Evolutionary conservation across 2,113 vertebrate species (phyloP), one percentile per base, ranked within the genome.

Genomic region (Atlantisia rogersi): DNA sequence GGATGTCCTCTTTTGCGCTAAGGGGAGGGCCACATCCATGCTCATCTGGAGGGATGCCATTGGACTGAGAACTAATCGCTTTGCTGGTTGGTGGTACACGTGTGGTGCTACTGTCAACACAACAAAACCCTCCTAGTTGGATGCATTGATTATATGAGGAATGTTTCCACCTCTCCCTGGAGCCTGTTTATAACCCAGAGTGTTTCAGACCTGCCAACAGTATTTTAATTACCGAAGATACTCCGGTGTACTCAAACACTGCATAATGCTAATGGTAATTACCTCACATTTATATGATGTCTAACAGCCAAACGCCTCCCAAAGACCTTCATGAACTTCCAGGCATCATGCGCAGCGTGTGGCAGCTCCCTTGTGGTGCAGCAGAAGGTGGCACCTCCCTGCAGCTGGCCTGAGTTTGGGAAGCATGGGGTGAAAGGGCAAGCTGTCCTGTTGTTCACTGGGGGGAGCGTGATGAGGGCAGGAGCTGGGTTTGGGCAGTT

Each of bases 131-230:
- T 94, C 82, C 63, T 95, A 37, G 50, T 37, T 87, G 79, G 64
- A 65, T 65, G 70, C 90, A 88, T 19, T 73, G 94, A 94, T 88
- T 90, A 40, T 42, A 86, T 86, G 76, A 95, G 91, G 89, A 96
- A 96, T 88, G 22, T 62, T 96, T 94, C 90, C 86, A 94, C 82
- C 65, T 32, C 73, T 97, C 87, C 87, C 86, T 64, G 59, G 84
- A 90, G 92, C 65, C 78, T 84, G 39, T 94, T 95, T 92, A 71
- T 94, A 94, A 95, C 53, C 53, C 80, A 64, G 85, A 95, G 58
- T 25, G 26, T 82, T 96, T 82, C 84, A 94, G 71, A 68, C 31
- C 75, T 88, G 85, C 83, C 75, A 86, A 82, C n/a, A 35, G 70
- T 82, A 82, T 92, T 96, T 92, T 92, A 96, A 93, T 95, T 88